Evolutionary conservation across 2,888 invertebrate species (phyloP), one percentile per base, ranked within the genome.

Genomic region (Apantesis nais): DNA sequence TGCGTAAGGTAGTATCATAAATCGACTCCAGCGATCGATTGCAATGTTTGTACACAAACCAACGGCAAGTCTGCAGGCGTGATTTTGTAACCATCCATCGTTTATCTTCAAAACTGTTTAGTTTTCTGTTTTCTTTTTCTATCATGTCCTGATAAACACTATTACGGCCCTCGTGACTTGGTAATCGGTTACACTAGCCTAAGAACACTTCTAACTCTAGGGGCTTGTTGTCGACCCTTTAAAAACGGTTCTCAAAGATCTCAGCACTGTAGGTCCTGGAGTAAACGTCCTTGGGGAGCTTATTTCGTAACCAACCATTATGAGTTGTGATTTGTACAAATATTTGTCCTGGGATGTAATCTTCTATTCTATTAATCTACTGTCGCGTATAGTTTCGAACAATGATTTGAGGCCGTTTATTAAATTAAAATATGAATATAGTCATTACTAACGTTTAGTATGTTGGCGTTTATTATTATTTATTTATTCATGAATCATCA

Each of bases 11-110:
- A 19, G 22, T 19, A 52, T 8, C 88, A 92, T 93, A 92, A 93
- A 92, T 92, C 89, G 91, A 86, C 86, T 82, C 84, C 81, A 82
- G 82, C 86, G 88, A 91, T 91, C 89, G 91, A 92, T 91, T 88
- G 88, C 80, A 85, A 88, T 89, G 88, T 88, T 84, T 84, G 92
- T 90, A 91, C 92, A 91, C 92, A 93, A 93, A 93, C 93, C 93
- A 92, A 89, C 89, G 86, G 85, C 86, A 90, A 90, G 92, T 92
- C 90, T 92, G 91, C 90, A 89, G 91, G 90, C 91, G 92, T 90
- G 89, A 89, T 91, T 90, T 91, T 92, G 89, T 88, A 87, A 84
- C 88, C 86, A 86, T 87, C 89, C 89, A 88, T 83, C 85, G 19
- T 9, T 89, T 89, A 88, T 87, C 87, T 86, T 88, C 86, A 82